These are phyloP conservation scores for Netelia fuscicornis DNA, from an alignment of 2,888 invertebrate species.

Conservation along the genomic window DNA sequence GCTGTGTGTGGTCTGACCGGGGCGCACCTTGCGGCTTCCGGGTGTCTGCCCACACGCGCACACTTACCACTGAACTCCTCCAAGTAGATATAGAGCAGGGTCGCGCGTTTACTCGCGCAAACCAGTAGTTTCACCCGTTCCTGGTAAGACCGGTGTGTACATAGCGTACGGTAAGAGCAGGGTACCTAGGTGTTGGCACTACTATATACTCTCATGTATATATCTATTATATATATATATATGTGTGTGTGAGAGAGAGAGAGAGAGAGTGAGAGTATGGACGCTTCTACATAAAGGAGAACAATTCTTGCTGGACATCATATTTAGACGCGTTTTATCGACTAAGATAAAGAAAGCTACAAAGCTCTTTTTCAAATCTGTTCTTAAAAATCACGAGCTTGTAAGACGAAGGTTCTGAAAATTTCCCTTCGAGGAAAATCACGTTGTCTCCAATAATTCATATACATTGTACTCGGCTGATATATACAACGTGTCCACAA, in stretches of 20 bases:
- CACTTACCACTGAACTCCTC: constrained; percentile 36
- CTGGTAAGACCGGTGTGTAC: constrained; percentile 25
- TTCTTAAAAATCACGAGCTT: too few relatives aligned
- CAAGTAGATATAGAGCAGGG: constrained; percentile 10
- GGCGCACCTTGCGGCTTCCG: constrained; percentile 41
- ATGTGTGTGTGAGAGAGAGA: too few relatives aligned
- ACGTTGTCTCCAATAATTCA: too few relatives aligned
- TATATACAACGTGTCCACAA: too few relatives aligned
- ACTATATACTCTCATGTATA: constrained; percentile 7
- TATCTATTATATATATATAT: background rate
- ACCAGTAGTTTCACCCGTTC: constrained; percentile 49
- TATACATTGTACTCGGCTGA: too few relatives aligned
- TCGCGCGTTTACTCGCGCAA: constrained; percentile 21
- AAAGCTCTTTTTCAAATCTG: too few relatives aligned
- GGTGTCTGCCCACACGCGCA: constrained; percentile 49
- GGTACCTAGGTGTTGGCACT: constrained; percentile 20
- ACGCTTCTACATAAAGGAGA: background rate
- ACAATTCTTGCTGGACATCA: background rate
- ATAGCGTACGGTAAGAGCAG: constrained; percentile 3
- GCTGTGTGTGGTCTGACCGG: constrained; percentile 22
- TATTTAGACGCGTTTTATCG: background rate
- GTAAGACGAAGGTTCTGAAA: too few relatives aligned
- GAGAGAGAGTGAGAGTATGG: too few relatives aligned
- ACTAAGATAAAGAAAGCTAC: too few relatives aligned
- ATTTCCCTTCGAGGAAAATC: too few relatives aligned